phyloP scores from a whole-genome alignment of 2,888 invertebrate species.

The Tenthredo amoena region DNA sequence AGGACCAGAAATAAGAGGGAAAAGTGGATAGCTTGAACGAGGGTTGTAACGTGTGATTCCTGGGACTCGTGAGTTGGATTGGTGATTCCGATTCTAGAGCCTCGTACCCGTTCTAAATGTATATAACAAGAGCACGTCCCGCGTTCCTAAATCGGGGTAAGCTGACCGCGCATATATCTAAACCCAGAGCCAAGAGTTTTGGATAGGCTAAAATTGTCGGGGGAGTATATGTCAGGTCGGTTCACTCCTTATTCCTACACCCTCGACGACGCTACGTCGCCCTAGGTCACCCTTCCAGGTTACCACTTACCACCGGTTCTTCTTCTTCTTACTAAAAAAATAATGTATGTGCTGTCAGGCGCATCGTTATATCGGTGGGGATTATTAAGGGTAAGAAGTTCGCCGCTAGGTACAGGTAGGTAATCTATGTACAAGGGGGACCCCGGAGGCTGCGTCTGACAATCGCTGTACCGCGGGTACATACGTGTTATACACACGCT shows the following conservation, averaged over 20 bases:
- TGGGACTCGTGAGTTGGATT: conserved; percentile 40
- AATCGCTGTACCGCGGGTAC: neutral
- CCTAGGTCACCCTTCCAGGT: conserved; percentile 33
- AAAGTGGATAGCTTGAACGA: conserved; percentile 53
- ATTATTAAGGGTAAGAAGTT: conserved; percentile 62
- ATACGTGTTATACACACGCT: neutral
- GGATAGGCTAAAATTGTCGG: conserved; percentile 23
- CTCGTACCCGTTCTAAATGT: neutral
- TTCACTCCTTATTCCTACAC: conserved; percentile 38
- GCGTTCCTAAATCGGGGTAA: conserved; percentile 44
- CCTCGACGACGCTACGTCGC: conserved; percentile 29
- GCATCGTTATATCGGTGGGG: conserved; percentile 66
- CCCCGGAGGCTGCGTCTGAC: conserved; percentile 23
- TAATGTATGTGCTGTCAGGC: conserved; percentile 69
- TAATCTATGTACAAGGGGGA: too few species aligned
- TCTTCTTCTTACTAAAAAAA: conserved; percentile 31
- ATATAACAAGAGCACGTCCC: conserved; percentile 43
- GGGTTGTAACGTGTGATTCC: conserved; percentile 46
- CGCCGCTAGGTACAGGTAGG: conserved; percentile 4
- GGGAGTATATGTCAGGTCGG: conserved; percentile 18
- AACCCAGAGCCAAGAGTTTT: conserved; percentile 36
- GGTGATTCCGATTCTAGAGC: conserved; percentile 42
- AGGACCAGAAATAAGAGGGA: conserved; percentile 50
- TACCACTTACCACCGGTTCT: neutral
- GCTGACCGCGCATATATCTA: conserved; percentile 54